These are phyloP conservation scores for Dinomys branickii DNA, from an alignment of 2,113 vertebrate genomes.

Conservation along the genomic window DNA sequence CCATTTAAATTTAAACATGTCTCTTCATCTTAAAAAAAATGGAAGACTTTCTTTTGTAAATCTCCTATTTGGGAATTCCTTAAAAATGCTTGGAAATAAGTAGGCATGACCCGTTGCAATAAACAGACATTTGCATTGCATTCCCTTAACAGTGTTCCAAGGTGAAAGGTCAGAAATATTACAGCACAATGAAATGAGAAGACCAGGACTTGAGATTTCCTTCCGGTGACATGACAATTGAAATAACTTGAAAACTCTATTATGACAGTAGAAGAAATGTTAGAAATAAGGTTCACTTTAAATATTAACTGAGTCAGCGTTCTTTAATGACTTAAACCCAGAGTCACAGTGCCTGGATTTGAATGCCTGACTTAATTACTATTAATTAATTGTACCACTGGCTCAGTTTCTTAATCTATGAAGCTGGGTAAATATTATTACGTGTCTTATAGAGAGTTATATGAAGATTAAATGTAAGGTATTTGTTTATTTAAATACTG, in stretches of 20 bases:
- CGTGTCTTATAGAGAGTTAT: background rate
- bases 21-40: slow-evolving; percentile 20
- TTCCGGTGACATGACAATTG: background rate
- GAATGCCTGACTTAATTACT: background rate
- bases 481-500: no score
- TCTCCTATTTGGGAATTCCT: background rate
- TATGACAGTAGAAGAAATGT: background rate
- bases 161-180: background rate
- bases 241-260: background rate
- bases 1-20: slow-evolving; percentile 4
- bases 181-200: background rate
- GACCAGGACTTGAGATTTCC: background rate
- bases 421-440: background rate
- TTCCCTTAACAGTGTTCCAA: background rate
- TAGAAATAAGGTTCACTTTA: background rate
- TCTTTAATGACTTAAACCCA: background rate
- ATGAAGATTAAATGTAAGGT: background rate
- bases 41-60: background rate
- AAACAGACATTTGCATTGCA: background rate
- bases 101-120: background rate
- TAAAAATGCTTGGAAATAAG: slow-evolving; percentile 22
- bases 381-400: background rate
- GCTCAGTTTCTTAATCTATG: background rate
- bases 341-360: background rate
- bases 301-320: background rate